These are phyloP conservation scores for Bicyclus anynana DNA, from an alignment of 1,140 invertebrate species.

Conservation along the genomic window DNA sequence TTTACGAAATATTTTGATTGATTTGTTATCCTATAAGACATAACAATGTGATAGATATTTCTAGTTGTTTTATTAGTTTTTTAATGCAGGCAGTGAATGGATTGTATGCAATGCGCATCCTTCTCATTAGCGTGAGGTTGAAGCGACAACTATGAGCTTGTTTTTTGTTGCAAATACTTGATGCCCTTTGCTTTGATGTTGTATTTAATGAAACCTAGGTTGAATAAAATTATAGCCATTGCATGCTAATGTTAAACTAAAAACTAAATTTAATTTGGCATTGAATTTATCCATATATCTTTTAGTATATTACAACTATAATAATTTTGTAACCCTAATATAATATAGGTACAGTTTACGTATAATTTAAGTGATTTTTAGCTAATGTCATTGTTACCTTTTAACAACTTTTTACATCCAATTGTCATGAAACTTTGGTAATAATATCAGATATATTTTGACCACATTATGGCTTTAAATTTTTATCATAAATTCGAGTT, in stretches of 20 bases:
- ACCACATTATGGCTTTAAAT: no score
- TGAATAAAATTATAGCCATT: conserved; percentile 18
- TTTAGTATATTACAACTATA: no score
- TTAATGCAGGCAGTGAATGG: conserved; percentile 18
- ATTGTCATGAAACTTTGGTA: no score
- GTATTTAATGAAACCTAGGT: conserved; percentile 27
- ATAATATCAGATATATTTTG: no score
- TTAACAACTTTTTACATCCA: no score
- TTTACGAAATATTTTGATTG: no score
- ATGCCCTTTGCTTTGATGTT: conserved; percentile 37
- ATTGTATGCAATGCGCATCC: conserved; percentile 29
- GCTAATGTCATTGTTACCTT: no score
- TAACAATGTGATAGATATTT: background rate
- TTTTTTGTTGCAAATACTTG: conserved; percentile 36
- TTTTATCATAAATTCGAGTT: no score
- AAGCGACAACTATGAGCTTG: conserved; percentile 24
- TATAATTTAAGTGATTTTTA: no score
- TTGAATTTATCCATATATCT: no score
- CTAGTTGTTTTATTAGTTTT: background rate
- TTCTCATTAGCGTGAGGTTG: conserved; percentile 20
- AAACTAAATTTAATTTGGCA: background rate
- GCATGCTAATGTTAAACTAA: conserved; percentile 2
- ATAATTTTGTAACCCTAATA: no score
- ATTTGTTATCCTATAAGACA: background rate
- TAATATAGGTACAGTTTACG: no score